A percentile compares a stretch with the other conserved stretches of the same genome.
Conservation (phyloP, 2,888 invertebrate genomes). For the Caenorhabditis doughertyi region DNA sequence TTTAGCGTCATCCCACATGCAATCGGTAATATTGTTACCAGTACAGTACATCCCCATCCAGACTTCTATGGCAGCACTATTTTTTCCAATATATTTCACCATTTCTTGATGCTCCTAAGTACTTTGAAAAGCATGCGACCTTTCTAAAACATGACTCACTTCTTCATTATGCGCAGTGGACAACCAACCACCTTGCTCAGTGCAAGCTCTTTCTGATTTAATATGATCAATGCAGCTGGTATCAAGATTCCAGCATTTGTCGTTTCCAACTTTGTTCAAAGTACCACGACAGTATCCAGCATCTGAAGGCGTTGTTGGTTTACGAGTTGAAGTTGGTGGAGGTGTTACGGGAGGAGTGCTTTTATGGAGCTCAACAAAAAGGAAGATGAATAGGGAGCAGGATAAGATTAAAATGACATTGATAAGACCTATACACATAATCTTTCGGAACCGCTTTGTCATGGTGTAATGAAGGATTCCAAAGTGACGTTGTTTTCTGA, state of each 20-base stretch:
- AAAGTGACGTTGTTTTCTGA: neutral
- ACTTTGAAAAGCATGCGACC: no score
- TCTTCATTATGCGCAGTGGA: neutral
- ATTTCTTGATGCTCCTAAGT: neutral
- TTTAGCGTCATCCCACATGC: neutral
- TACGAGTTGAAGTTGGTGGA: neutral
- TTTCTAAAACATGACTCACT: neutral
- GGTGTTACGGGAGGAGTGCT: neutral
- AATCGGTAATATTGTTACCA: neutral
- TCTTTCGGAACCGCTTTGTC: neutral
- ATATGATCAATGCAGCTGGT: neutral
- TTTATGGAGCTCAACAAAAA: neutral
- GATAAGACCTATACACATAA: neutral
- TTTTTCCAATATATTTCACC: neutral
- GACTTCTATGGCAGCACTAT: neutral
- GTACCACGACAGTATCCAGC: no score
- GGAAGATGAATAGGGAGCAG: neutral
- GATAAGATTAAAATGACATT: neutral
- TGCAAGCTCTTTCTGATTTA: neutral
- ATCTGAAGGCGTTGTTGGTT: neutral
- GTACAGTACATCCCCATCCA: neutral
- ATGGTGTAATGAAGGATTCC: neutral
- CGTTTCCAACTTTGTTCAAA: no score
- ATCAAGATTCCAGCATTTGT: no score
- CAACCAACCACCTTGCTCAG: neutral